Evolutionary conservation across 2,797 vertebrate species (phyloP).

Genomic region (Pipistrellus pygmaeus): DNA sequence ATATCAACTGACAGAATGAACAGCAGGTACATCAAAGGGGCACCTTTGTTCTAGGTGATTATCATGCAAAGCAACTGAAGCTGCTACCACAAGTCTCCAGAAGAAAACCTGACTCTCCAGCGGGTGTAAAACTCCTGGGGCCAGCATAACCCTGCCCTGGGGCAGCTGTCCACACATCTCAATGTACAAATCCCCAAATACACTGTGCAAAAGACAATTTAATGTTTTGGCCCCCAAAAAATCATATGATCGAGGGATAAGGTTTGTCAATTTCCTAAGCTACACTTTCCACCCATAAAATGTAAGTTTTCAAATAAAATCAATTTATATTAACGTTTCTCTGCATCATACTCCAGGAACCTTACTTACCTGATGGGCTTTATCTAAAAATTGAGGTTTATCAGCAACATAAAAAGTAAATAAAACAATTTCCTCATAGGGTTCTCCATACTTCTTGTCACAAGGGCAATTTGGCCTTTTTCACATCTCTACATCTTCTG

Average conservation of each 20-base stretch:
- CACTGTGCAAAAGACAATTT: background rate
- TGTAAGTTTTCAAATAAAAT: constrained; percentile 60
- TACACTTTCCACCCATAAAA: constrained; percentile 65
- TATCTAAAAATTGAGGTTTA: constrained; percentile 47
- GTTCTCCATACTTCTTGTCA: background rate
- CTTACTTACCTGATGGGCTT: constrained; percentile 8
- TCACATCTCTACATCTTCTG: background rate
- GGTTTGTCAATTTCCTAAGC: constrained; percentile 31
- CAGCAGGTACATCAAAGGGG: background rate
- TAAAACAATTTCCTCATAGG: background rate
- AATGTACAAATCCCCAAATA: background rate
- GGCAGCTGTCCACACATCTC: background rate
- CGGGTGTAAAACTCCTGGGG: background rate
- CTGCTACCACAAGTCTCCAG: background rate
- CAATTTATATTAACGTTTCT: constrained; percentile 37
- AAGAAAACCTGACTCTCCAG: background rate
- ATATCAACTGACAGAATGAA: background rate
- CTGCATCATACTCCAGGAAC: background rate
- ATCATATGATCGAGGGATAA: background rate
- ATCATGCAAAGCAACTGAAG: background rate
- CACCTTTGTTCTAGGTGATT: background rate
- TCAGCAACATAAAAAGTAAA: constrained; percentile 24
- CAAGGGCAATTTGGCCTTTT: background rate
- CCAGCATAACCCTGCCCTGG: background rate
- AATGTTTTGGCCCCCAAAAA: constrained; percentile 21